These are phyloP conservation scores for Zelleria hepariella DNA, from an alignment of 2,888 invertebrate genomes.

Conservation along the genomic window DNA sequence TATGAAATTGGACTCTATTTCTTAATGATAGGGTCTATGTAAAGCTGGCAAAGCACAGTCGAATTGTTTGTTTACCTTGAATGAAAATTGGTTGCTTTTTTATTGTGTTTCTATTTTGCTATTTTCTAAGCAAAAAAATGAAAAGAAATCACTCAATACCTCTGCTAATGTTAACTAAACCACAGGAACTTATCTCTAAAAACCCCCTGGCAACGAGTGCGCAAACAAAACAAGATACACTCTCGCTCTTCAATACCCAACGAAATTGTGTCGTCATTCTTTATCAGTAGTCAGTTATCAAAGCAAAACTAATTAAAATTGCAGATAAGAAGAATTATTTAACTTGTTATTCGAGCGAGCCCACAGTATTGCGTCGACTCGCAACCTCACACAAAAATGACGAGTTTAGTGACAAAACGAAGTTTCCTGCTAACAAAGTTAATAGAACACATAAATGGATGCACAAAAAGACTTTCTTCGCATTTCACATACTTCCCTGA, in stretches of 20 bases:
- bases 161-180: neutral
- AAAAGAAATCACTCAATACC: no score
- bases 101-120: no score
- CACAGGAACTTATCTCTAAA: neutral
- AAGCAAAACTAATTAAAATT: slow-evolving; percentile 52
- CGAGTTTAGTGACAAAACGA: slow-evolving; percentile 37
- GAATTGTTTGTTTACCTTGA: neutral
- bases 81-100: no score
- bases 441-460: slow-evolving; percentile 41
- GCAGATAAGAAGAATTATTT: slow-evolving; percentile 56
- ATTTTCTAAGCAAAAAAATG: no score
- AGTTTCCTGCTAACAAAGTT: slow-evolving; percentile 32
- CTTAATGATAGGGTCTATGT: neutral
- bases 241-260: neutral
- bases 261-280: neutral
- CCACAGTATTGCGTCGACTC: slow-evolving; percentile 9
- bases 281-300: slow-evolving; percentile 22
- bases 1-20: neutral
- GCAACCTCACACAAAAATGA: slow-evolving; percentile 30
- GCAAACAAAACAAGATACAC: neutral
- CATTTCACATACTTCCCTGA: slow-evolving; percentile 77
- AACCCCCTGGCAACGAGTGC: neutral
- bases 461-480: slow-evolving; percentile 49
- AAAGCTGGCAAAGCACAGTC: no score
- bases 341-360: slow-evolving; percentile 24